These are phyloP conservation scores for Monomorium pharaonis DNA, from an alignment of 1,140 invertebrate genomes.

Conservation along the genomic window DNA sequence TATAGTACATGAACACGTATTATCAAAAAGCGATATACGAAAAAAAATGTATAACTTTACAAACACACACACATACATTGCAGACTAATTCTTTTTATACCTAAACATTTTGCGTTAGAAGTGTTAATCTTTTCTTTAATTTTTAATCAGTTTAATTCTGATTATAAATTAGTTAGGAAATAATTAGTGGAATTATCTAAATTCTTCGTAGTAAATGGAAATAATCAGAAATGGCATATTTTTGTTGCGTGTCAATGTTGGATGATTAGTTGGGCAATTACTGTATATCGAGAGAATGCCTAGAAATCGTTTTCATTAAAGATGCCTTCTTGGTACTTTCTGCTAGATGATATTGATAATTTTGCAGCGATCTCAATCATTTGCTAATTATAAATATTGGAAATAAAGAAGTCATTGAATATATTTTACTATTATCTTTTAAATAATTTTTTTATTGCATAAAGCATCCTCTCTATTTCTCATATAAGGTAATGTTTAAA, in stretches of 20 bases:
- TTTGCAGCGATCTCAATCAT: neutral
- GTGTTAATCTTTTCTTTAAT: constrained; percentile 23
- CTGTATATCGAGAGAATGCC: constrained; percentile 30
- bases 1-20: neutral
- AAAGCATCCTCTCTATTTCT: neutral
- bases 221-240: constrained; percentile 66
- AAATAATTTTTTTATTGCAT: neutral
- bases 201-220: constrained; percentile 46
- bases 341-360: neutral
- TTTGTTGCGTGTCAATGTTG: neutral
- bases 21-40: neutral
- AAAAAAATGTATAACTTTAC: no score
- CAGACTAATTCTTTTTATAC: neutral
- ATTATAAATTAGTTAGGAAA: neutral
- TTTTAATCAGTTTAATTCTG: constrained; percentile 17
- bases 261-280: constrained; percentile 12
- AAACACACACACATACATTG: neutral
- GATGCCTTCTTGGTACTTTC: neutral
- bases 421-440: neutral
- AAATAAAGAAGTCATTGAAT: neutral
- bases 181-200: constrained; percentile 56
- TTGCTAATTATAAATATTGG: neutral
- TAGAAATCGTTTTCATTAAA: constrained; percentile 66
- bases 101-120: neutral
- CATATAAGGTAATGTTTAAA: neutral